These are phyloP conservation scores for Engraulis encrasicolus DNA, from an alignment of 2,113 vertebrate species.

Conservation along the genomic window DNA sequence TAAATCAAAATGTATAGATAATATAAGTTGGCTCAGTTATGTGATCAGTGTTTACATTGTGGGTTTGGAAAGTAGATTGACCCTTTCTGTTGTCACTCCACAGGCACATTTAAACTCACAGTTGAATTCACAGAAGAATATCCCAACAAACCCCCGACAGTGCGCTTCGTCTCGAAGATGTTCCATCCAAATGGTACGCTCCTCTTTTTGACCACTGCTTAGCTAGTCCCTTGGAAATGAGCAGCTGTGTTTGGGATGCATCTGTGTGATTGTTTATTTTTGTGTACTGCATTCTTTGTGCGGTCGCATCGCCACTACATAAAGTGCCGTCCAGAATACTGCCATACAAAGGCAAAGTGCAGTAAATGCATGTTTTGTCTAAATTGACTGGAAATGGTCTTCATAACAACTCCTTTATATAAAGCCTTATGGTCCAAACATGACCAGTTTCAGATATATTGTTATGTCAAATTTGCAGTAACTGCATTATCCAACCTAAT, in stretches of 20 bases:
- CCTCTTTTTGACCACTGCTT: not conserved
- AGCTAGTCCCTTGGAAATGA: not conserved
- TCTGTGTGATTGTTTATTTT: not conserved
- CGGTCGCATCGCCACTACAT: not conserved
- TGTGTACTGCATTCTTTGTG: not conserved
- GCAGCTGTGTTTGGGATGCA: not conserved
- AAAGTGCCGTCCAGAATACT: too few relatives aligned
- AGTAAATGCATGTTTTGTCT: too few relatives aligned
- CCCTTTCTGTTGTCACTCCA: constrained; percentile 36
- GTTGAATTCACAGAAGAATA: constrained; percentile 99
- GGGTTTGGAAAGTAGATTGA: not conserved
- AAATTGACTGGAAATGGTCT: too few relatives aligned
- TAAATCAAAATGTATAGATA: too few relatives aligned
- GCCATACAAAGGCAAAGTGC: too few relatives aligned
- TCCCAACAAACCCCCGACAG: constrained; percentile 97
- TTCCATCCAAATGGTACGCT: constrained; percentile 97
- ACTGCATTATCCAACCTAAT: too few relatives aligned
- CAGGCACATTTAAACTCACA: constrained; percentile 98
- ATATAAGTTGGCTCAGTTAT: too few relatives aligned
- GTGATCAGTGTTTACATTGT: not conserved
- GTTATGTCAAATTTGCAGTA: too few relatives aligned
- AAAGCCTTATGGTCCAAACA: too few relatives aligned
- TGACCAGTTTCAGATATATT: too few relatives aligned
- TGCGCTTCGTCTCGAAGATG: constrained; percentile 99
- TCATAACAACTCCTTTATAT: too few relatives aligned